phyloP scores from a whole-genome alignment of 1,140 invertebrate species.

The Drosophila sturtevanti region DNA sequence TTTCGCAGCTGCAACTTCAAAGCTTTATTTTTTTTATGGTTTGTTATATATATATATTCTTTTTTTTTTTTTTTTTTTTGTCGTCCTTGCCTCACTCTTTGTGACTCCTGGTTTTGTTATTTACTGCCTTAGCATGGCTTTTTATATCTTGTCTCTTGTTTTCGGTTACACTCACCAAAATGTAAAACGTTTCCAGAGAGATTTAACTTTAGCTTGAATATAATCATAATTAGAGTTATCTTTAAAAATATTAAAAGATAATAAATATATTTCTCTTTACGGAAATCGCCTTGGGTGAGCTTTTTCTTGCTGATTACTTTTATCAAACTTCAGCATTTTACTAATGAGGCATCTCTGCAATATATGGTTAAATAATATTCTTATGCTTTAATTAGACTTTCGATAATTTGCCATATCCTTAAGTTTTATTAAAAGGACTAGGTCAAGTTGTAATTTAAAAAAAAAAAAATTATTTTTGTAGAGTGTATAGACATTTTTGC shows the following conservation, averaged over 20 bases:
- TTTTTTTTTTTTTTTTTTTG: constrained; percentile 16
- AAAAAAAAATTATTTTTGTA: constrained; percentile 24
- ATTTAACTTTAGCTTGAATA: not conserved
- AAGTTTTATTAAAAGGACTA: not conserved
- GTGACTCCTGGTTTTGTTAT: constrained; percentile 47
- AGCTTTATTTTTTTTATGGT: constrained; percentile 34
- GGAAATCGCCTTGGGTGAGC: not conserved
- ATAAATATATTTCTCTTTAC: no score
- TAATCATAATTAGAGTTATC: no score
- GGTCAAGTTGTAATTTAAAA: constrained; percentile 4
- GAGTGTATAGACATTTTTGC: constrained; percentile 3
- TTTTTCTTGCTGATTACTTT: not conserved
- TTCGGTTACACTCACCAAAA: not conserved
- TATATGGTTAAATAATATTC: not conserved
- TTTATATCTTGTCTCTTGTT: constrained; percentile 36
- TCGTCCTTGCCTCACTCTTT: not conserved
- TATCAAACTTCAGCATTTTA: not conserved
- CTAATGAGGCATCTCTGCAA: not conserved
- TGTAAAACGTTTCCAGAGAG: not conserved
- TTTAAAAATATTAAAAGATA: no score
- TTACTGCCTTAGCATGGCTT: constrained; percentile 48
- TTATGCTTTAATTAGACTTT: not conserved
- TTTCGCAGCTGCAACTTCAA: constrained; percentile 61
- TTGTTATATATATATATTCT: no score
- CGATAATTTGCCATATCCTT: not conserved